Evolutionary conservation across 1,140 invertebrate genomes (phyloP), one percentile per base, ranked within the genome.

Genomic region (Scaptomyza pallida): DNA sequence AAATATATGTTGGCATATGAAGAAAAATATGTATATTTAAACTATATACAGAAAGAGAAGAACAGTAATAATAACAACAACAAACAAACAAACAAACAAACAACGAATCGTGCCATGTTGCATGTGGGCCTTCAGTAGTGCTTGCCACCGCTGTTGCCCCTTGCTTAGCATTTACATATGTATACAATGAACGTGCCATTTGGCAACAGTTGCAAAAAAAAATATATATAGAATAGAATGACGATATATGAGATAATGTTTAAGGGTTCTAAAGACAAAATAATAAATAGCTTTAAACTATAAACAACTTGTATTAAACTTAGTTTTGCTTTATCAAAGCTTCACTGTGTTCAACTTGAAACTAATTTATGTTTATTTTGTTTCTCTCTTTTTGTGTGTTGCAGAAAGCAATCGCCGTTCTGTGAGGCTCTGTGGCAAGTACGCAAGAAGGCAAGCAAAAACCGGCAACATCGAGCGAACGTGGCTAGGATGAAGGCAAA

Each of bases 401-500:
- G 3, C 76, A 85, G 80, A 81, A 71, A 71, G 81, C 73, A 81
- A 85, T 85, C 80, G 47, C 16, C 48, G 47, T 16, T 54, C 13
- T 40, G 40, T 57, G 26, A 44, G 54, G 52, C 45, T n/a, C n/a
- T 37, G 33, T 4, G 33, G 47, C 30, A 52, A 23, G 19, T 6
- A 26, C 1, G 17, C 4, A 47, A 47, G 19, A 13, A 44, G 3
- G 19, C 23, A 26, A 5, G 17, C 4, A 47, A 47, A 37, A 13
- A 44, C 5, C 12, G 57, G 15, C 45, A 19, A 41, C 19, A 21
- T 16, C 15, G 21, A 43, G 48, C 10, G 37, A 73, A 71, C 69
- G 78, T 76, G 68, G 68, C 85, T 77, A 86, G 81, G 82, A 86
- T 86, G 81, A 86, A 88, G 81, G 82, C 77, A 86, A 63, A 77